Percentiles rank a stretch among this genome's conserved stretches.
phyloP scores from a whole-genome alignment of 2,797 vertebrate species.

The Acrossocheilus wenchowensis region DNA sequence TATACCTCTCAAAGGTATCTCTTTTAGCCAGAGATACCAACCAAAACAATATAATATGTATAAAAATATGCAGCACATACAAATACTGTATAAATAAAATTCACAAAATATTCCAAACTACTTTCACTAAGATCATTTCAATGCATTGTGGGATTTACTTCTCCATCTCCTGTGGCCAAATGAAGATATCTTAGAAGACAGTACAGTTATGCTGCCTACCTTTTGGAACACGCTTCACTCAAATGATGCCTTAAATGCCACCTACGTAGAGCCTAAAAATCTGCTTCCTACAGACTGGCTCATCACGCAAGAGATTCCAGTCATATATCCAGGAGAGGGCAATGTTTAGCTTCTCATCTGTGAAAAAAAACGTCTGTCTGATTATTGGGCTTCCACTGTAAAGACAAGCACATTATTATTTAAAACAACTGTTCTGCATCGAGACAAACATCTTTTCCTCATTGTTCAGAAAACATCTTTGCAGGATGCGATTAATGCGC shows the following conservation, averaged over 20 bases:
- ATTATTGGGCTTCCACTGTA: constrained; percentile 7
- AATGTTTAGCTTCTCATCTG: constrained; percentile 54
- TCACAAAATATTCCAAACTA: too few relatives aligned
- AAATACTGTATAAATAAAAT: neutral
- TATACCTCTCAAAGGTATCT: neutral
- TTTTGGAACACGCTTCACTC: neutral
- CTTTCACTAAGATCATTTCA: neutral
- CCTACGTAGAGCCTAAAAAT: neutral
- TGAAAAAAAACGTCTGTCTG: neutral
- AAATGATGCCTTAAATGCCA: neutral
- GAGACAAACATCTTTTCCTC: constrained; percentile 35
- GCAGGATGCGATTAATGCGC: constrained; percentile 35
- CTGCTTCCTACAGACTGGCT: neutral
- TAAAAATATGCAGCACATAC: neutral
- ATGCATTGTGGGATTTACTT: neutral
- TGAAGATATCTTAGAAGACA: neutral
- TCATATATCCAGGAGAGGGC: constrained; percentile 60
- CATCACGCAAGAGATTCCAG: neutral
- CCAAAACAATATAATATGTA: neutral
- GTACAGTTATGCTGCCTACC: neutral
- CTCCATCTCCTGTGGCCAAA: neutral
- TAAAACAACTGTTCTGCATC: constrained; percentile 28
- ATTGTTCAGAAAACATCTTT: constrained; percentile 36
- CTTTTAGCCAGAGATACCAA: neutral
- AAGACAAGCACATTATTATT: constrained; percentile 27